Percentiles rank a stretch among this genome's conserved stretches.
Evolutionary conservation across 2,113 vertebrate genomes (phyloP).

Genomic region (Bos indicus): DNA sequence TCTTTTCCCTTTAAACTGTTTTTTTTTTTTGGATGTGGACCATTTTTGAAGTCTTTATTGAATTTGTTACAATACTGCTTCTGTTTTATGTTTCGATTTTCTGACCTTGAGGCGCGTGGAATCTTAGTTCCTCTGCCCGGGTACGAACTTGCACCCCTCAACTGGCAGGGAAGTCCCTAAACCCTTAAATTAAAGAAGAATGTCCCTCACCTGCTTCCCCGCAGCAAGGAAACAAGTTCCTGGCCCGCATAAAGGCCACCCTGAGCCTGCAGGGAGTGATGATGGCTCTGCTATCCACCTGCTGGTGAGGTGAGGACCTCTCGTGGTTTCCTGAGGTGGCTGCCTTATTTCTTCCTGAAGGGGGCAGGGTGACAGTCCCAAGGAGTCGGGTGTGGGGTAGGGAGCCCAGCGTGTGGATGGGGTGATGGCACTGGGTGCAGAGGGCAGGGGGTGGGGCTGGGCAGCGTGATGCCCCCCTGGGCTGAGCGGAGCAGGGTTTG

Average conservation of each 20-base stretch:
- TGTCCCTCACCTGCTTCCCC: background rate
- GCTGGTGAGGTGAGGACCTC: background rate
- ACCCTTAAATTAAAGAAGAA: background rate
- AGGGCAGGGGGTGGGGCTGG: background rate
- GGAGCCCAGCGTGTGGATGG: background rate
- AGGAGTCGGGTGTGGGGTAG: background rate
- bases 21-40: background rate
- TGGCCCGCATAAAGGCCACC: background rate
- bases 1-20: background rate
- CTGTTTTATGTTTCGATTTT: background rate
- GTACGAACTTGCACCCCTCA: rapidly evolving
- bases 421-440: rapidly evolving
- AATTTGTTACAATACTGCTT: background rate
- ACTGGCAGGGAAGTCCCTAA: background rate
- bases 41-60: background rate
- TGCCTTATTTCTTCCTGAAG: background rate
- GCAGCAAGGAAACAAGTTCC: background rate
- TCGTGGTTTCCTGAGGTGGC: background rate
- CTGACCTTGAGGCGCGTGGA: background rate
- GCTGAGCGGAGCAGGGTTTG: background rate
- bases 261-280: rapidly evolving
- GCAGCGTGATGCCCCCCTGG: rapidly evolving
- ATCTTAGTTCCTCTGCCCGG: background rate
- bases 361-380: background rate
- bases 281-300: background rate